Evolutionary conservation across 2,888 invertebrate genomes (phyloP).

Genomic region (Euzetes globulus): DNA sequence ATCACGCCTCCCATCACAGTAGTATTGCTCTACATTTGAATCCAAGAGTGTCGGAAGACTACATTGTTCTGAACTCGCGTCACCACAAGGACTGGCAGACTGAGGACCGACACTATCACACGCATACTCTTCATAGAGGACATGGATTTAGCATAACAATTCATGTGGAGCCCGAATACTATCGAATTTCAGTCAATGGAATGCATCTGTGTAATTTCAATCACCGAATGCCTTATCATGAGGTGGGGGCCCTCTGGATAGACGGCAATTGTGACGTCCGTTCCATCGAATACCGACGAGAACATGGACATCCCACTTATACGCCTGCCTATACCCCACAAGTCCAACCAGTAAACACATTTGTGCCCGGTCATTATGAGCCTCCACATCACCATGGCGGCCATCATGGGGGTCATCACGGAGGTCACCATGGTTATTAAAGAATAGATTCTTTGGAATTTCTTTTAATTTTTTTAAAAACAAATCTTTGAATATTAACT

Average conservation of each 20-base stretch:
- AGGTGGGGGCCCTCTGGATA: conserved; percentile 1
- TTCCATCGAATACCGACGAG: background rate
- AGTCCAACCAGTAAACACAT: background rate
- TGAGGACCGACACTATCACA: background rate
- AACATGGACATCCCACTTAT: background rate
- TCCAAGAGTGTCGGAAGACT: background rate
- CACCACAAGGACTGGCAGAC: background rate
- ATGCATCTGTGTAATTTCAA: background rate
- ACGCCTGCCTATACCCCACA: no score
- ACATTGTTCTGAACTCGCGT: conserved; percentile 1
- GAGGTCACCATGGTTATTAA: no score
- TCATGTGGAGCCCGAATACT: conserved; percentile 1
- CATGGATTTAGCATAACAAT: conserved; percentile 2
- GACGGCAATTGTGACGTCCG: background rate
- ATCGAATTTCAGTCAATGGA: conserved; percentile 16
- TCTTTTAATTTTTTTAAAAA: no score
- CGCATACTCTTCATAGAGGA: background rate
- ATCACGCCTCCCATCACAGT: background rate
- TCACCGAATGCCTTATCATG: conserved; percentile 23
- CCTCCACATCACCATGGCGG: no score
- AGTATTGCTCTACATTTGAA: conserved; percentile 11
- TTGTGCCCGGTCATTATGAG: background rate
- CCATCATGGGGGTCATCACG: no score
- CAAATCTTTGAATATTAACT: no score
- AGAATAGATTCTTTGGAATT: no score